Evolutionary conservation across 2,797 vertebrate genomes (phyloP).

Genomic region (Octomys mimax): DNA sequence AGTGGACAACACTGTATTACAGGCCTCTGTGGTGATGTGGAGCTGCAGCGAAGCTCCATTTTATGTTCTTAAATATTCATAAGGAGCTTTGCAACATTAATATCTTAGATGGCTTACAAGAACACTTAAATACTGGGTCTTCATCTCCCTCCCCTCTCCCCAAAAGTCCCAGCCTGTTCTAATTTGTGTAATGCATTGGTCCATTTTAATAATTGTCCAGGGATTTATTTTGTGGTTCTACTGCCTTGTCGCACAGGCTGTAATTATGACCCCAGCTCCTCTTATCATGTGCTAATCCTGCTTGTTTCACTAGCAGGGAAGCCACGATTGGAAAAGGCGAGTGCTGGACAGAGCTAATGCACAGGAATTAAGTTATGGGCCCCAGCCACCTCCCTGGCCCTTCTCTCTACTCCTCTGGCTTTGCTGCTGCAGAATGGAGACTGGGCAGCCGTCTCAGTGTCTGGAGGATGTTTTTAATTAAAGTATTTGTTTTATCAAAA

Average conservation of each 20-base stretch:
- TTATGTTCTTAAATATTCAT: conserved; percentile 99
- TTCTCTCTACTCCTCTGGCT: neutral
- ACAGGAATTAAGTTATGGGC: conserved; percentile 76
- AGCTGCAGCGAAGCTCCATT: conserved; percentile 93
- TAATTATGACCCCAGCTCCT: conserved; percentile 90
- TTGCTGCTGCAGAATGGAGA: neutral
- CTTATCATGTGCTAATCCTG: conserved; percentile 88
- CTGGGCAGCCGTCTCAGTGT: neutral
- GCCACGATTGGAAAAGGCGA: conserved; percentile 84
- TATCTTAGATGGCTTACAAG: conserved; percentile 99
- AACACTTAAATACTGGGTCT: conserved; percentile 99
- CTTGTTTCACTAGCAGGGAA: conserved; percentile 87
- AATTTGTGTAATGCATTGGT: conserved; percentile 97
- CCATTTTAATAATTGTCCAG: conserved; percentile 94
- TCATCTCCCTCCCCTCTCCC: conserved; percentile 85
- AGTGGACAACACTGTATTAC: conserved; percentile 91
- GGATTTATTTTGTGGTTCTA: conserved; percentile 91
- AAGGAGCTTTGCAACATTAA: conserved; percentile 99
- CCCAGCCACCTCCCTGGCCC: neutral
- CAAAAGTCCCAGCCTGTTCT: conserved; percentile 92
- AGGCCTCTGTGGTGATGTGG: conserved; percentile 90
- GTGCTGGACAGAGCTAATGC: conserved; percentile 75
- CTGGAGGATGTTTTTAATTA: conserved; percentile 70
- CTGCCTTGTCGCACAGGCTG: conserved; percentile 86
- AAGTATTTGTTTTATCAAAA: conserved; percentile 75